Percentiles rank a stretch among this genome's conserved stretches.
Evolutionary conservation across 2,113 vertebrate species (phyloP).

Genomic region (Lasiurus borealis): DNA sequence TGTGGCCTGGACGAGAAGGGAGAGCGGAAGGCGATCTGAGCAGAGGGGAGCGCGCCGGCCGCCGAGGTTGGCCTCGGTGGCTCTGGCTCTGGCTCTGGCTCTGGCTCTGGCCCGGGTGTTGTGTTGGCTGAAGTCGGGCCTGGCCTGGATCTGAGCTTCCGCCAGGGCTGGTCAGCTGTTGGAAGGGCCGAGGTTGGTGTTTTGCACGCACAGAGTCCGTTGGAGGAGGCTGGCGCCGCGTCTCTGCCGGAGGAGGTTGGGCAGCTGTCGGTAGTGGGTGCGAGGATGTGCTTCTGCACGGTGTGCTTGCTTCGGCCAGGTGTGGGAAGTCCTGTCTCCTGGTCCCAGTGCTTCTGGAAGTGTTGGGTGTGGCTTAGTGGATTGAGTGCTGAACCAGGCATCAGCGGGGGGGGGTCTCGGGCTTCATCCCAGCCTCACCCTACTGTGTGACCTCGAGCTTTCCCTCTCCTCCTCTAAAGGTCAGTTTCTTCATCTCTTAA

Average conservation of each 20-base stretch:
- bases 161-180: conserved; percentile 1
- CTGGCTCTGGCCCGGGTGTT: neutral
- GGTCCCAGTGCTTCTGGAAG: neutral
- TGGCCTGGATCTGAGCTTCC: neutral
- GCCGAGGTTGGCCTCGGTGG: neutral
- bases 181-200: conserved; percentile 48
- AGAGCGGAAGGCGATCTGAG: conserved; percentile 11
- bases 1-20: conserved; percentile 4
- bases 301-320: conserved; percentile 50
- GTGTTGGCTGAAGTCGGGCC: neutral
- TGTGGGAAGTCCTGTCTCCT: neutral
- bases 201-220: neutral
- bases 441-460: neutral
- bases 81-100: neutral
- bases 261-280: neutral
- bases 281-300: conserved; percentile 31
- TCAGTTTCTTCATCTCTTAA: conserved; percentile 48
- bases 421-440: neutral
- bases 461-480: neutral
- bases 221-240: neutral
- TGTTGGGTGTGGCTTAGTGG: neutral
- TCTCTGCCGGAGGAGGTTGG: neutral
- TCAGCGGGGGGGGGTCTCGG: neutral
- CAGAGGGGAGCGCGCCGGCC: neutral
- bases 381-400: neutral